Conservation (phyloP, 2,888 invertebrate species). For the Watsonalla binaria region DNA sequence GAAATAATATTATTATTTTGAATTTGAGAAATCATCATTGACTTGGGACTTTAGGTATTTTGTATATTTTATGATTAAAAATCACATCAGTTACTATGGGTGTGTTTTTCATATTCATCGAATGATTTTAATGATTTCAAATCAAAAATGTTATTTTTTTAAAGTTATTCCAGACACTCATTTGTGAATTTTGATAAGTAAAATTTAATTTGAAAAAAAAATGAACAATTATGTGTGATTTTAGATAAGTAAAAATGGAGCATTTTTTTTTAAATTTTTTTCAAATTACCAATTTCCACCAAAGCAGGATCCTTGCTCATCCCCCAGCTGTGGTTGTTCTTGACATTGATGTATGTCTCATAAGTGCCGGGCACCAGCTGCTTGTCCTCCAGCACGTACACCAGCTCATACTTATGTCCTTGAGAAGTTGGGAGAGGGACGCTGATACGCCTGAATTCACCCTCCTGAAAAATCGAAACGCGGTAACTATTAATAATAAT, state of each 20-base stretch:
- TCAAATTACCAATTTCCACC: conserved; percentile 49
- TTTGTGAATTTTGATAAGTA: background rate
- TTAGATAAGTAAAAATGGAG: background rate
- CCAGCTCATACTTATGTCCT: conserved; percentile 41
- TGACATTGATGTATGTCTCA: conserved; percentile 47
- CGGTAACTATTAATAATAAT: too few relatives aligned
- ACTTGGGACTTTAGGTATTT: too few relatives aligned
- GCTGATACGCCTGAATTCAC: conserved; percentile 28
- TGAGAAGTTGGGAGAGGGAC: conserved; percentile 39
- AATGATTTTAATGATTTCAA: too few relatives aligned
- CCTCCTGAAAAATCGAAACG: conserved; percentile 25
- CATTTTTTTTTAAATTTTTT: background rate
- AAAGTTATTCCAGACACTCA: too few relatives aligned
- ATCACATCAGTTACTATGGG: too few relatives aligned
- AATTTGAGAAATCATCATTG: too few relatives aligned
- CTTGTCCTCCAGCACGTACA: conserved; percentile 33
- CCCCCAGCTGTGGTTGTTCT: conserved; percentile 56
- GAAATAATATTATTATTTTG: too few relatives aligned
- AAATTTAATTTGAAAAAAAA: conserved; percentile 3
- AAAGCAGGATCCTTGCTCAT: conserved; percentile 28
- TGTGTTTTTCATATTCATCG: too few relatives aligned
- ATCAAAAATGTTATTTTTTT: too few relatives aligned
- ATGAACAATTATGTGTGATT: background rate
- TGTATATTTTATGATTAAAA: too few relatives aligned
- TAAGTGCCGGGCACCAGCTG: conserved; percentile 45